Evolutionary conservation across 2,113 vertebrate genomes (phyloP), one percentile per base, ranked within the genome.

Genomic region (Corydoras maculifer): DNA sequence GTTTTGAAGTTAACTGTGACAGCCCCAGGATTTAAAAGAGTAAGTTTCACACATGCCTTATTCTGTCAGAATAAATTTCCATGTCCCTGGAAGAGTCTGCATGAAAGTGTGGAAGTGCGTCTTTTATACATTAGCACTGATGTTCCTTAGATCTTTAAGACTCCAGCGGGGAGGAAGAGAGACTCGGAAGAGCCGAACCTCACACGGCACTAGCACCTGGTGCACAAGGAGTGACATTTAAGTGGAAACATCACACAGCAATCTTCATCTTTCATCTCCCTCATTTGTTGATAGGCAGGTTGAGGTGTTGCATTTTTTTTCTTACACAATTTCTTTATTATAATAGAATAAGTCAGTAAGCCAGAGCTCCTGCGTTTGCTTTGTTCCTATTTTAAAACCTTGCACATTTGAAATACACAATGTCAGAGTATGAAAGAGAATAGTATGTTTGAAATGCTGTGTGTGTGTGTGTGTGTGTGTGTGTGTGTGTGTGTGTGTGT

Each of bases 1-100:
- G 83, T 87, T 88, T 88, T 88, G 82, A 90, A 88, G 79, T 78
- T 78, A 81, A 75, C 81, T 4, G 80, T 86, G 86, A 88, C 87
- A 89, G 82, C 82, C 70, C 76, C 58, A 76, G 80, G 79, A 79
- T 77, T 78, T 54, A 77, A 74, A 72, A 55, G 30, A 78, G 65
- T 62, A 65, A 82, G 78, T 75, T 83, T 76, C 60, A 66, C 66
- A 79, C 78, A 78, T 66, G 64, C 69, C 76, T 85, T 83, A 82
- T 86, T 84, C 83, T 84, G 84, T 84, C 80, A 74, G 83, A 87
- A 86, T 86, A 85, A 79, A 84, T 84, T 84, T 81, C 67, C 77
- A 69, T 82, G 57, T 63, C 65, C 55, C 68, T 57, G 65, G 50
- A 86, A 73, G 84, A 75, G 80, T 55, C 63, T 63, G 30, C 18